Percentiles rank a stretch among this genome's conserved stretches.
Conservation (phyloP, 1,140 invertebrate species). For the Drosophila athabasca region DNA sequence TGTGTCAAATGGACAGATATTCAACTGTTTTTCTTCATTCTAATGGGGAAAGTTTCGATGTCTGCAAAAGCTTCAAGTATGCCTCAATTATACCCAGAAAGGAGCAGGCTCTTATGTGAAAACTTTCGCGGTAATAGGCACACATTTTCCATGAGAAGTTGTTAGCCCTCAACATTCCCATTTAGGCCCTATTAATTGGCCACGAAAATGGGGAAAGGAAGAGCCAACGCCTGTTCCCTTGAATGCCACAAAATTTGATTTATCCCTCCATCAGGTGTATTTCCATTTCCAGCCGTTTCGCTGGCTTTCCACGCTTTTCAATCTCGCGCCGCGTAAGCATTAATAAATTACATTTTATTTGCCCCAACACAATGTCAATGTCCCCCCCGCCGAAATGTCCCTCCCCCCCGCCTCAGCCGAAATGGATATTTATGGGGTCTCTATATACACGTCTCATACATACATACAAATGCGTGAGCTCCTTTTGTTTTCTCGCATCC, state of each 20-base stretch:
- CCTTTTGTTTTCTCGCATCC: background rate
- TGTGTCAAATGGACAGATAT: background rate
- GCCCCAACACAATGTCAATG: constrained; percentile 3
- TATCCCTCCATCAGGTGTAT: constrained; percentile 8
- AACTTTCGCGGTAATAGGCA: no score
- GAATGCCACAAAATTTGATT: background rate
- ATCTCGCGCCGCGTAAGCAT: constrained; percentile 18
- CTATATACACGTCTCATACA: background rate
- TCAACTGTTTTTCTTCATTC: background rate
- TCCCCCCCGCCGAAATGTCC: constrained; percentile 12
- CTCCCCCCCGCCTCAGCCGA: background rate
- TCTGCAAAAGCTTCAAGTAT: background rate
- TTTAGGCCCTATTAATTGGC: constrained; percentile 6
- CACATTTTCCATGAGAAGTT: background rate
- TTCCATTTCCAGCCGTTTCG: background rate
- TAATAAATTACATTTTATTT: constrained; percentile 60
- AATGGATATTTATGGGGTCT: constrained; percentile 67
- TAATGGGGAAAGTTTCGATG: constrained; percentile 9
- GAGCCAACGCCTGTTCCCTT: background rate
- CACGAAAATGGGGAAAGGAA: background rate
- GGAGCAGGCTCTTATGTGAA: no score
- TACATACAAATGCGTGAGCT: background rate
- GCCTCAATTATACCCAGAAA: no score
- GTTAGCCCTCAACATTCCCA: background rate
- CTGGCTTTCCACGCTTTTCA: constrained; percentile 10